phyloP scores from a whole-genome alignment of 1,140 invertebrate species.

The Drosophila arawakana region DNA sequence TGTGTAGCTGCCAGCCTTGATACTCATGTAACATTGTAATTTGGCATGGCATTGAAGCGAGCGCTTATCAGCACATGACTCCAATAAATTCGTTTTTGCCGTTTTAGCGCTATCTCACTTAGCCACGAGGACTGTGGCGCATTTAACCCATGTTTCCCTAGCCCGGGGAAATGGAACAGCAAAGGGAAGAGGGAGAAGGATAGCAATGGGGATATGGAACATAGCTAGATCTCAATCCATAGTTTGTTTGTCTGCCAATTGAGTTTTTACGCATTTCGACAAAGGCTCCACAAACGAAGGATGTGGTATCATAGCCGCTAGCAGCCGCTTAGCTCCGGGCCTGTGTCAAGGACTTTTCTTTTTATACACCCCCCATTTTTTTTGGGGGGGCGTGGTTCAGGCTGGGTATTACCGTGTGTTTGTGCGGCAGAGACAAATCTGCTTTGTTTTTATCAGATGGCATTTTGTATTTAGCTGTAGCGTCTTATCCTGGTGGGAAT shows the following conservation, averaged over 20 bases:
- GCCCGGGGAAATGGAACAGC: background rate
- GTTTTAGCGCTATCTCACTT: slow-evolving; percentile 65
- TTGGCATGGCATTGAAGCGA: slow-evolving; percentile 73
- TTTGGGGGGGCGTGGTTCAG: slow-evolving; percentile 2
- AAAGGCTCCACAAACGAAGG: slow-evolving; percentile 36
- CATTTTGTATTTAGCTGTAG: slow-evolving; percentile 69
- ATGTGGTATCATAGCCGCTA: slow-evolving; percentile 23
- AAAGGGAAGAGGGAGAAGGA: background rate
- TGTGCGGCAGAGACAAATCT: slow-evolving; percentile 72
- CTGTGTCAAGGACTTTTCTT: slow-evolving; percentile 18
- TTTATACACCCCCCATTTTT: slow-evolving; percentile 2
- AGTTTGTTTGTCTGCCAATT: slow-evolving; percentile 61
- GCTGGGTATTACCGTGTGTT: slow-evolving; percentile 25
- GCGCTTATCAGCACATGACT: slow-evolving; percentile 79
- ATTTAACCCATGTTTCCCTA: slow-evolving; percentile 65
- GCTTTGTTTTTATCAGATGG: slow-evolving; percentile 82
- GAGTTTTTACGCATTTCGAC: slow-evolving; percentile 80
- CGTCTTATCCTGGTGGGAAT: slow-evolving; percentile 83
- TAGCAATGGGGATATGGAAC: background rate
- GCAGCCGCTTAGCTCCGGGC: slow-evolving; percentile 38
- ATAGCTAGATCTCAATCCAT: slow-evolving; percentile 21
- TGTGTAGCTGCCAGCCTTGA: background rate
- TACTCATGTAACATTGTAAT: slow-evolving; percentile 70
- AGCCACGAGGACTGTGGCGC: slow-evolving; percentile 46
- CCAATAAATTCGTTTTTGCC: slow-evolving; percentile 77